phyloP scores from a whole-genome alignment of 2,797 vertebrate species.

The Pantherophis vulpinus region DNA sequence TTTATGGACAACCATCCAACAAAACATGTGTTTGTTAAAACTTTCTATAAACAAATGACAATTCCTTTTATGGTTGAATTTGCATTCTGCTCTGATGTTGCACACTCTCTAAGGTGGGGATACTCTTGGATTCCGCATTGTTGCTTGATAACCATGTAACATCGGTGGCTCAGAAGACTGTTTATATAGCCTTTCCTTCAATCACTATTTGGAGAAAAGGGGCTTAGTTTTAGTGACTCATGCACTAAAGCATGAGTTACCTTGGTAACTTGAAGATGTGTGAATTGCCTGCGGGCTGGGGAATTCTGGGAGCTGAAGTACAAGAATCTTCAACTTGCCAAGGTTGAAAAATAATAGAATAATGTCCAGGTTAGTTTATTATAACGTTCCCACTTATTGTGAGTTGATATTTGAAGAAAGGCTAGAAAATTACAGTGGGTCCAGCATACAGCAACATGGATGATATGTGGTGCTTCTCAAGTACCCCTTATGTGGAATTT shows the following conservation, averaged over 20 bases:
- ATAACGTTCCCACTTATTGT: not conserved
- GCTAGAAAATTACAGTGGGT: not conserved
- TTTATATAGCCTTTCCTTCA: not conserved
- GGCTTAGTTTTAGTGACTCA: not conserved
- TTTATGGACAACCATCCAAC: not conserved
- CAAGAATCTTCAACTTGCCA: not conserved
- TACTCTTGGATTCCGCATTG: not conserved
- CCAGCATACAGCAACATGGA: not conserved
- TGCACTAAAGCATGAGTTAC: not conserved
- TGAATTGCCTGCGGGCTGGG: not conserved
- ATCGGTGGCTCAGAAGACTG: not conserved
- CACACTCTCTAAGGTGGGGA: not conserved
- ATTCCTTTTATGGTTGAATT: not conserved
- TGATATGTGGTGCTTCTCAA: not conserved
- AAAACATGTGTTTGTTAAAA: not conserved
- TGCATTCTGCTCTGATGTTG: not conserved
- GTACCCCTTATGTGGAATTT: not conserved
- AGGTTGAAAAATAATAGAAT: not conserved
- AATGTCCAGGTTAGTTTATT: not conserved
- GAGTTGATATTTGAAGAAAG: not conserved
- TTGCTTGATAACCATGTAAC: not conserved
- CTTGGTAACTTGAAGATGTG: not conserved
- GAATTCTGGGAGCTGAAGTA: not conserved
- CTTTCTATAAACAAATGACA: not conserved
- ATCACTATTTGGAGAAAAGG: not conserved